A percentile compares a stretch with the other conserved stretches of the same genome.
Evolutionary conservation across 2,113 vertebrate species (phyloP).

Genomic region (Platichthys flesus): DNA sequence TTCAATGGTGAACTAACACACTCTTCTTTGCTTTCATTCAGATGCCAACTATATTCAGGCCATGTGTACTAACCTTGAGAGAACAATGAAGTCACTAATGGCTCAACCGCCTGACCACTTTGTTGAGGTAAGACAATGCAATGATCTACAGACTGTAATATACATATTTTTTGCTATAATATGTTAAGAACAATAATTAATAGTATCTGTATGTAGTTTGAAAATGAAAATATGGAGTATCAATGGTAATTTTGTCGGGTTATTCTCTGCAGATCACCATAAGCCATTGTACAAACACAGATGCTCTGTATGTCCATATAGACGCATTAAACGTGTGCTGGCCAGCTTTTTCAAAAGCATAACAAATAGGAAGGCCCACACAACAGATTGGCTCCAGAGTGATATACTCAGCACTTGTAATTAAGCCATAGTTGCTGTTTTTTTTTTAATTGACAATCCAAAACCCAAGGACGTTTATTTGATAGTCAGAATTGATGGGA

Average conservation of each 20-base stretch:
- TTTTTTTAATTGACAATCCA: no score
- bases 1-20: not conserved
- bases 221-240: not conserved
- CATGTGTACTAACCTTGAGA: conserved; percentile 73
- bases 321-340: no score
- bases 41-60: conserved; percentile 80
- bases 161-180: no score
- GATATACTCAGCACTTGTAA: no score
- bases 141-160: not conserved
- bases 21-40: conserved; percentile 53
- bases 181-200: not conserved
- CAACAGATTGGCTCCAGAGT: no score
- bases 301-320: no score
- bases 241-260: not conserved
- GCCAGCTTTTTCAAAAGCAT: no score
- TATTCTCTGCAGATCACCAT: not conserved
- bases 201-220: not conserved
- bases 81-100: conserved; percentile 74
- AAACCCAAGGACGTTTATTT: no score
- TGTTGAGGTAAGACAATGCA: conserved; percentile 76
- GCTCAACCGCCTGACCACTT: conserved; percentile 38
- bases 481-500: no score
- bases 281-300: no score
- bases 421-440: no score
- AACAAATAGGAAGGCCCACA: no score